Base-by-base conservation (phyloP, 92 coral and sea anemone species). In the Ricordea florida region DNA sequence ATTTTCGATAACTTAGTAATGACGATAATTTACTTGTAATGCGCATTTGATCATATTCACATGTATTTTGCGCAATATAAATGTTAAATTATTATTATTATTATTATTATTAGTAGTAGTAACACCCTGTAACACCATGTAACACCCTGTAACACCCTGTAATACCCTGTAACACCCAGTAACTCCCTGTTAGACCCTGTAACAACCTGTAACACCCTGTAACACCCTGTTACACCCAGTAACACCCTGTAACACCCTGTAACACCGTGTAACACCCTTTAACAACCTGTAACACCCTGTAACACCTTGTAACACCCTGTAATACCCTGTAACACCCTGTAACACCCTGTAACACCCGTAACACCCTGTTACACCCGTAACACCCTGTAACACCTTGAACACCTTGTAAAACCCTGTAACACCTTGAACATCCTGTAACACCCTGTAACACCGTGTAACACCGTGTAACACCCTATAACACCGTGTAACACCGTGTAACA, bases 91-190 rank as follows among this genome's bases (percentile, higher is more conserved):
- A n/a, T n/a, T n/a, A n/a, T n/a, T n/a, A n/a, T n/a, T n/a, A n/a
- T n/a, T n/a, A n/a, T n/a, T n/a, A n/a, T n/a, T n/a, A n/a, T n/a
- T n/a, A n/a, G n/a, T n/a, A n/a, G n/a, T 1, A 6, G 64, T 57
- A 57, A 57, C 50, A 57, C 1, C 53, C 9, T 57, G 64, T 1
- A 57, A 57, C 64, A 57, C 64, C 50, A 2, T 57, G 64, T 57
- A 57, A 57, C 35, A 57, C 64, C 55, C 16, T 57, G 64, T 57
- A 57, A 57, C 64, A 57, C 64, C 64, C 2, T 57, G 64, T n/a
- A 1, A 47, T 24, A 47, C 2, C 55, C 0, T 47, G 55, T 47
- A 47, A 47, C 55, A 47, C 55, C 55, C 10, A 14, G 55, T 47
- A 57, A 57, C 55, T 16, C 43, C 64, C 17, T 57, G 1, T 57